phyloP scores from a whole-genome alignment of 2,888 invertebrate species.

The Papilio elwesi region DNA sequence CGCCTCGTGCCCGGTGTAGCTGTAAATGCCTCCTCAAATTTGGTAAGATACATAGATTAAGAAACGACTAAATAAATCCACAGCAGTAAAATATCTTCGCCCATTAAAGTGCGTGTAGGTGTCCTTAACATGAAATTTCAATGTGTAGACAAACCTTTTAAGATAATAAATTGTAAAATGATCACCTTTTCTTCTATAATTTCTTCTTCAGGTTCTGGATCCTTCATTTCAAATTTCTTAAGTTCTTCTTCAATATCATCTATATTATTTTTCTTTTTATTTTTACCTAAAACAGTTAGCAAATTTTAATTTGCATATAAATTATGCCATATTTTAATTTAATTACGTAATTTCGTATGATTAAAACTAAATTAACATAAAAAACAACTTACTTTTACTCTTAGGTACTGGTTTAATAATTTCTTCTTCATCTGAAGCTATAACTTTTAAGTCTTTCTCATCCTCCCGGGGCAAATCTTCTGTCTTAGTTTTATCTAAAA shows the following conservation, averaged over 20 bases:
- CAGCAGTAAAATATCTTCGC: no score
- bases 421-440: conserved; percentile 67
- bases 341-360: no score
- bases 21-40: no score
- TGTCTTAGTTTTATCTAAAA: conserved; percentile 64
- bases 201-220: conserved; percentile 58
- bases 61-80: no score
- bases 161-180: not conserved
- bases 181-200: conserved; percentile 62
- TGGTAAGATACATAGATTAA: no score
- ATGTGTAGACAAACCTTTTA: no score
- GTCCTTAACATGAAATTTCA: no score
- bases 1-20: no score
- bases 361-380: no score
- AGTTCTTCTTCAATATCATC: conserved; percentile 78
- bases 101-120: no score
- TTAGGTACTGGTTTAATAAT: conserved; percentile 68
- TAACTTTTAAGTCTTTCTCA: conserved; percentile 72
- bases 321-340: no score
- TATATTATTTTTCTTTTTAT: conserved; percentile 73
- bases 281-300: conserved; percentile 61
- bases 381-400: conserved; percentile 64
- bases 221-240: conserved; percentile 76
- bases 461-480: conserved; percentile 70
- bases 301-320: not conserved